Conservation (phyloP, 2,113 vertebrate genomes). For the Salvelinus sp. region DNA sequence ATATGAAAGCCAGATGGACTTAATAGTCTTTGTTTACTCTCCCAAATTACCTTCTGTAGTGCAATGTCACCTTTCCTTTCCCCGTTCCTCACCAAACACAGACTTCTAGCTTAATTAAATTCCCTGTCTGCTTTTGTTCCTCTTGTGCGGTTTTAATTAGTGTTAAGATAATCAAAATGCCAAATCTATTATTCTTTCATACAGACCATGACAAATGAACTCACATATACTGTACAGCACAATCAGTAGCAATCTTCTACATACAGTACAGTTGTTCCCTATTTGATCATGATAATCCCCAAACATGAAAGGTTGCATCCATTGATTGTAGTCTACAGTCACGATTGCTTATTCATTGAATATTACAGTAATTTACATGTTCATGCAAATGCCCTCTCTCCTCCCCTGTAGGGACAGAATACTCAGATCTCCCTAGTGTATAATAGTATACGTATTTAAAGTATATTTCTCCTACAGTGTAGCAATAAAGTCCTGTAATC, state of each 20-base stretch:
- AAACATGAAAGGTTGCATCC: not conserved
- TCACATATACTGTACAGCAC: constrained; percentile 15
- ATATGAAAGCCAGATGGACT: constrained; percentile 54
- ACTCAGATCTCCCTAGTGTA: too few relatives aligned
- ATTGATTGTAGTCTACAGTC: not conserved
- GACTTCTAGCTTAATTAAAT: constrained; percentile 64
- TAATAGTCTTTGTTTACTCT: constrained; percentile 59
- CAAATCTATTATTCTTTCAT: constrained; percentile 38
- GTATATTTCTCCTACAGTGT: too few relatives aligned
- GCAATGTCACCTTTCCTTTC: constrained; percentile 66
- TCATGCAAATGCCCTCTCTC: constrained; percentile 51
- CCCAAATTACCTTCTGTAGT: constrained; percentile 53
- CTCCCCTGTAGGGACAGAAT: constrained; percentile 25
- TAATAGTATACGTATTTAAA: too few relatives aligned
- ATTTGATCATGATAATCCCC: not conserved
- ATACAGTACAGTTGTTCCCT: constrained; percentile 1
- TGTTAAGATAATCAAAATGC: constrained; percentile 56
- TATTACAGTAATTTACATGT: constrained; percentile 37
- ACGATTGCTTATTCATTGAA: constrained; percentile 37
- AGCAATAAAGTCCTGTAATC: not conserved
- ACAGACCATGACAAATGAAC: constrained; percentile 25
- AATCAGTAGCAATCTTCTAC: not conserved
- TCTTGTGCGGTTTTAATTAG: constrained; percentile 60
- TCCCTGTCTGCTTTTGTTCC: constrained; percentile 52
- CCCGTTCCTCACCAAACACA: constrained; percentile 28